Evolutionary conservation across 2,888 invertebrate species (phyloP).

Genomic region (Allophyes oxyacanthae): DNA sequence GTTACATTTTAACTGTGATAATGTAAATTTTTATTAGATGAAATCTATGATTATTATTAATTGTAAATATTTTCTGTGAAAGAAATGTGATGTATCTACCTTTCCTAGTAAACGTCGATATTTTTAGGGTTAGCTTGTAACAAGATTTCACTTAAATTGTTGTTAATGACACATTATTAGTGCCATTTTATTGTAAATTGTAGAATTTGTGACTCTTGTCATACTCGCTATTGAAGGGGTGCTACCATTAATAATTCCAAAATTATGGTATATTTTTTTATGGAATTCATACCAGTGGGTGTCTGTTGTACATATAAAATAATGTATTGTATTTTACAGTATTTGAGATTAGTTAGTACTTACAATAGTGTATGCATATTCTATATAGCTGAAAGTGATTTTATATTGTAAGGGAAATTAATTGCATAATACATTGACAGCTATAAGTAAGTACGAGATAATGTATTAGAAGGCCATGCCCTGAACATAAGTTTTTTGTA

Average conservation of each 20-base stretch:
- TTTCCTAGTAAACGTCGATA: conserved; percentile 80
- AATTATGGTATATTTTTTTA: conserved; percentile 88
- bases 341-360: conserved; percentile 88
- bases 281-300: conserved; percentile 88
- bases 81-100: conserved; percentile 83
- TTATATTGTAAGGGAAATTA: conserved; percentile 86
- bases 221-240: conserved; percentile 90
- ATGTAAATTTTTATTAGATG: conserved; percentile 86
- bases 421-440: conserved; percentile 88
- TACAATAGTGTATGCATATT: conserved; percentile 88
- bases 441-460: conserved; percentile 84
- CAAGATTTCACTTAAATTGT: conserved; percentile 88
- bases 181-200: conserved; percentile 89
- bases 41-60: conserved; percentile 85
- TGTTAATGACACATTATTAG: conserved; percentile 87
- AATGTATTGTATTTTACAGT: conserved; percentile 88
- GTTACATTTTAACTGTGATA: conserved; percentile 90
- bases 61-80: conserved; percentile 85
- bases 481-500: conserved; percentile 87
- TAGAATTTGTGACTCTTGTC: conserved; percentile 89
- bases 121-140: conserved; percentile 88
- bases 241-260: conserved; percentile 90
- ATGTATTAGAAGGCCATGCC: conserved; percentile 86
- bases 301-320: conserved; percentile 87
- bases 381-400: conserved; percentile 89